These are phyloP conservation scores for Lepidotrigona ventralis DNA, from an alignment of 1,140 invertebrate genomes.

Conservation along the genomic window DNA sequence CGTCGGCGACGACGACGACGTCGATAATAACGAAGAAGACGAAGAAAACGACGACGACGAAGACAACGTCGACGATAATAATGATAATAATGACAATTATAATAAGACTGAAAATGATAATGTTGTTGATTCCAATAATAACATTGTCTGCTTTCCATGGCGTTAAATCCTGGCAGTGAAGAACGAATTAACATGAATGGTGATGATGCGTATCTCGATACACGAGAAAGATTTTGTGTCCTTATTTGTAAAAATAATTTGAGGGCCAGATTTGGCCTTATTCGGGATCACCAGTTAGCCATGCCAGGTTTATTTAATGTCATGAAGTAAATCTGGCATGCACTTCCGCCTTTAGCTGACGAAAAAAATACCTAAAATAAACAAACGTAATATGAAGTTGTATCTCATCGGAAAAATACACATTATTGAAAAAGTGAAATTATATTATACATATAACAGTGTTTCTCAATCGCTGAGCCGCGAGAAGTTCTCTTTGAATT, in stretches of 20 bases:
- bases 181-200: constrained; percentile 60
- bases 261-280: constrained; percentile 71
- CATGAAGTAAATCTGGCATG: constrained; percentile 99
- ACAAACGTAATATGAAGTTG: background rate
- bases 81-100: constrained; percentile 40
- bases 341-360: constrained; percentile 98
- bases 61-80: constrained; percentile 37
- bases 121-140: constrained; percentile 64
- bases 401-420: background rate
- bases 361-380: constrained; percentile 95
- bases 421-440: background rate
- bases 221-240: constrained; percentile 49
- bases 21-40: constrained; percentile 36
- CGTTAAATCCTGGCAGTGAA: constrained; percentile 71
- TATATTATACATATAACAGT: background rate
- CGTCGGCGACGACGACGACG: constrained; percentile 15
- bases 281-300: constrained; percentile 95
- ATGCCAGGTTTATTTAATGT: constrained; percentile 99
- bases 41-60: constrained; percentile 34
- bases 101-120: constrained; percentile 52
- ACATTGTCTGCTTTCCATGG: constrained; percentile 67
- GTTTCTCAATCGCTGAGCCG: too few species aligned
- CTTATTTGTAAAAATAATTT: constrained; percentile 55
- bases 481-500: too few species aligned
- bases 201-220: constrained; percentile 54